Base-by-base conservation (phyloP, 1,140 invertebrate genomes). In the Leptinotarsa defecta region DNA sequence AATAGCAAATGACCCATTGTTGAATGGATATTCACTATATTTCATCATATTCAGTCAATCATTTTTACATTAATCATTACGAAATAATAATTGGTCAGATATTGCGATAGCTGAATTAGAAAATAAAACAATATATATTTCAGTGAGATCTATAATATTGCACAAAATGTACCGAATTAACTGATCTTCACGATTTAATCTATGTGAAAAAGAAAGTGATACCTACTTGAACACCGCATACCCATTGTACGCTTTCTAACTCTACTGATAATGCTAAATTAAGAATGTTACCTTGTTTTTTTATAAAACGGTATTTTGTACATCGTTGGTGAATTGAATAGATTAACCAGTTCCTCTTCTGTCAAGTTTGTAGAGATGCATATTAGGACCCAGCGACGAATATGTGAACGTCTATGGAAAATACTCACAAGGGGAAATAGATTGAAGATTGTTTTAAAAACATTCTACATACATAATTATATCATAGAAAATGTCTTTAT, bases 231-330 rank as follows among this genome's bases (percentile, higher is more conserved):
- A 43, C 15, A 65, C 64, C 27, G 64, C 15, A 65, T 65, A 65
- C n/a, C 13, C 34, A 43, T 65, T 20, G 20, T 65, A 65, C 64
- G 64, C 64, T 65, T 65, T 65, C 64, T 65, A 65, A 65, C 64
- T 34, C 15, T 22, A 65, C 15, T 65, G 64, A 65, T 65, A 65
- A 65, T n/a, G 15, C 52, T n/a, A 19, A 17, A 57, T 57, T 57
- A 57, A 5, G 52, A 57, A 57, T 57, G 52, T 19, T 2, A 13
- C 1, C 27, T 34, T 34, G 27, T 34, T 34, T 34, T 34, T 34
- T 8, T 34, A 34, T 8, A 34, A 34, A 43, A 43, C 8, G 0
- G 34, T 43, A 43, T 43, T 43, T 11, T 43, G 34, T 43, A 43
- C 34, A 43, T 43, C 8, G 34, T 8, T 43, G 34, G 3, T 43